These are phyloP conservation scores for Chloroceryle amazona DNA, from an alignment of 2,797 vertebrate species.

Conservation along the genomic window DNA sequence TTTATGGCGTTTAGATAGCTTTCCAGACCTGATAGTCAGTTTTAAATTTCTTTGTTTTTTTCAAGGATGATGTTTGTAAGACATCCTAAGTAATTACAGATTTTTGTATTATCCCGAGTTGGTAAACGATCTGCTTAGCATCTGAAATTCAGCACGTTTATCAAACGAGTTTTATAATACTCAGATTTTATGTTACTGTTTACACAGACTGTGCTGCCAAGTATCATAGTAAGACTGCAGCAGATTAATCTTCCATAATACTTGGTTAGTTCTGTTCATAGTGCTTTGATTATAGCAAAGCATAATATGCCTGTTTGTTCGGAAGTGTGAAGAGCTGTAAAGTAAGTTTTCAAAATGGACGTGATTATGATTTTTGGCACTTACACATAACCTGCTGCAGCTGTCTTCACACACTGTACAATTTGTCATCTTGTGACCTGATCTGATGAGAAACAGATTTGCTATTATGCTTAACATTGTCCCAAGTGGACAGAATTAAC, in stretches of 20 bases:
- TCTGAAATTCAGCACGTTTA: neutral
- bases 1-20: neutral
- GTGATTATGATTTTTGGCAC: neutral
- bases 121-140: neutral
- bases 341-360: neutral
- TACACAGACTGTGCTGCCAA: no score
- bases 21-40: neutral
- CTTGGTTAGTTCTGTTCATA: constrained; percentile 13
- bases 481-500: neutral
- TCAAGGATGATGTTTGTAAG: neutral
- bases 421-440: neutral
- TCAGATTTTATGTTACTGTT: neutral
- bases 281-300: neutral
- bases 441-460: constrained; percentile 8
- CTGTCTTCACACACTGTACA: neutral
- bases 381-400: neutral
- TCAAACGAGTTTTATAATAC: neutral
- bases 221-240: neutral
- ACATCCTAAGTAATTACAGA: neutral
- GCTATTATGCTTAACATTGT: neutral
- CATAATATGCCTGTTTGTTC: neutral
- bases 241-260: neutral
- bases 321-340: neutral
- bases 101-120: neutral
- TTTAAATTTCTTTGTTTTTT: neutral